Evolutionary conservation across 2,797 vertebrate genomes (phyloP).

Genomic region (Micropoecilia bifurca): DNA sequence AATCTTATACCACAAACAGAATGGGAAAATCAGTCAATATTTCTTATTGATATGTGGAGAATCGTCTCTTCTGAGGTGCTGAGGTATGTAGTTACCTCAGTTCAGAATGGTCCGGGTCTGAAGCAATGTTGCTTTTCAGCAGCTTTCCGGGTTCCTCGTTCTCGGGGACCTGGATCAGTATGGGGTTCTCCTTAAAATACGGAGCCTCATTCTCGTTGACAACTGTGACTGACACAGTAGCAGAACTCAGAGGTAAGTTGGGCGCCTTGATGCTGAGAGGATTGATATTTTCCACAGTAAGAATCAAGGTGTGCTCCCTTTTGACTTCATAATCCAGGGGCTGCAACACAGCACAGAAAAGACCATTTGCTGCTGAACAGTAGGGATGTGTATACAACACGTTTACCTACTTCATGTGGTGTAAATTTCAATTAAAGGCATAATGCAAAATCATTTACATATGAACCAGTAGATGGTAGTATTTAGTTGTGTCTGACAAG

Average conservation of each 20-base stretch:
- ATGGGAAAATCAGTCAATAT: background rate
- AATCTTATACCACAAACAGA: slow-evolving; percentile 78
- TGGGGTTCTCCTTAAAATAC: slow-evolving; percentile 85
- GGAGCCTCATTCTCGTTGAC: slow-evolving; percentile 91
- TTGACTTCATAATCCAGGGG: slow-evolving; percentile 88
- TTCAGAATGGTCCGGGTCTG: slow-evolving; percentile 88
- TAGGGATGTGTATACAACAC: background rate
- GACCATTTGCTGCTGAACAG: background rate
- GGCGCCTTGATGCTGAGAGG: slow-evolving; percentile 79
- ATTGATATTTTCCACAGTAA: slow-evolving; percentile 85
- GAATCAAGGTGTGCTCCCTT: slow-evolving; percentile 72
- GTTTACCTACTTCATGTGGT: background rate
- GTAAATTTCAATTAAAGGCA: background rate
- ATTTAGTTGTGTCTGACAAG: slow-evolving; percentile 14
- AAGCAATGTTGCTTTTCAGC: slow-evolving; percentile 83
- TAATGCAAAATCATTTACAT: slow-evolving; percentile 12
- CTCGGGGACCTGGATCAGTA: slow-evolving; percentile 84
- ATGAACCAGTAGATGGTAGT: slow-evolving; percentile 57
- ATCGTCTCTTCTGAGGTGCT: background rate
- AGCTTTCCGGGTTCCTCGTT: slow-evolving; percentile 83
- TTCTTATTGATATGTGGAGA: background rate
- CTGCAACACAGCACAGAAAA: slow-evolving; percentile 69
- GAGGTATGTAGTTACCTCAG: slow-evolving; percentile 79
- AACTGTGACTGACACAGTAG: slow-evolving; percentile 83
- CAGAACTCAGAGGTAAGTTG: slow-evolving; percentile 72